Base-by-base conservation (phyloP, 1,140 invertebrate species). In the Drosophila gunungcola region DNA sequence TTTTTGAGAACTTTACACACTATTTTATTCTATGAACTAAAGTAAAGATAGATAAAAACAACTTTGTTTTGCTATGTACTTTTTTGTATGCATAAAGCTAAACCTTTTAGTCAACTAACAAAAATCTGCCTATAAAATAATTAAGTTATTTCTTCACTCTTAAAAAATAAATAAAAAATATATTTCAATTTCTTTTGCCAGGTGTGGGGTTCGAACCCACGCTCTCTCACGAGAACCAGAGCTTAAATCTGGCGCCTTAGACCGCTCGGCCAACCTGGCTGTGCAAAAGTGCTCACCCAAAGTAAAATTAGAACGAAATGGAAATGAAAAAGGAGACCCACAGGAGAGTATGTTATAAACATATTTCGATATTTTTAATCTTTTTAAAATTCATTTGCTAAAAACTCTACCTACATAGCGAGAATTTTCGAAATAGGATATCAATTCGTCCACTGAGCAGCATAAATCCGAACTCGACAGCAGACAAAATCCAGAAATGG, bases 401-500 rank as follows among this genome's bases (percentile, higher is more conserved):
- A 32, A 32, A 6, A 6, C 29, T 6, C 29, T 2, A 0, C 1
- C 29, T 2, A 32, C 29, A 6, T 32, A 7, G 29, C 29, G 29
- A 32, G 1, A 32, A 7, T 32, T 32, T 32, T 32, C 29, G 29
- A 32, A 32, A 32, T 32, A 6, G 29, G 29, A 7, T 6, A 32
- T 32, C 29, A 6, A 32, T 32, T 32, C 12, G 43, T 34, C 4
- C 16, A 34, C 16, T 16, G 45, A 55, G 36, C 25, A 46, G 39
- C 48, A 27, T 21, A 54, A 69, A 68, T 39, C 27, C 42, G 9
- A 38, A 49, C 41, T 34, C 63, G n/a, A 67, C 69, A n/a, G 38
- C 53, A 55, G 55, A 48, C 52, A 57, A 43, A 70, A 48, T 54
- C 49, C 64, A 36, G 64, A 72, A 72, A 72, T 70, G 65, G 65